These are phyloP conservation scores for Gymnocheta viridis DNA, from an alignment of 2,888 invertebrate genomes.

Conservation along the genomic window DNA sequence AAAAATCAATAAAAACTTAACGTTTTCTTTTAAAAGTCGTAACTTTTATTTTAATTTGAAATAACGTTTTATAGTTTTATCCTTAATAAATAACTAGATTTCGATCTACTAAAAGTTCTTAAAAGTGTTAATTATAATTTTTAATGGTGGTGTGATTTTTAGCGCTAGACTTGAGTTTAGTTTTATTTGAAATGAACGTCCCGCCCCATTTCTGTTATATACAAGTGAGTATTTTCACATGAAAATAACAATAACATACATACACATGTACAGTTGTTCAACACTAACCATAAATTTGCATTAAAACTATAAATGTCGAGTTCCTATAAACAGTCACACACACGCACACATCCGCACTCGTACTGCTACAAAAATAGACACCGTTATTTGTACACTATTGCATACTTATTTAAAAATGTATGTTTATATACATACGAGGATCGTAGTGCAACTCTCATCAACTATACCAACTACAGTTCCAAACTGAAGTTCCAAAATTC, in stretches of 20 bases:
- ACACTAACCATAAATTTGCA: constrained; percentile 47
- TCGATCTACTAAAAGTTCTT: neutral
- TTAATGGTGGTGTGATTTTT: neutral
- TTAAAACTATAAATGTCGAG: constrained; percentile 40
- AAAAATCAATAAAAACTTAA: too few species aligned
- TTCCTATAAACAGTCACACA: constrained; percentile 10
- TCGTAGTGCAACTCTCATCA: neutral
- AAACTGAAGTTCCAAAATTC: too few species aligned
- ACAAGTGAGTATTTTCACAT: neutral
- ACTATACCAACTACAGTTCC: too few species aligned
- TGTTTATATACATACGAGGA: neutral
- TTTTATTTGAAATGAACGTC: neutral
- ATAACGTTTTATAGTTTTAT: neutral
- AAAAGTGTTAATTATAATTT: neutral
- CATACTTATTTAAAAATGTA: neutral
- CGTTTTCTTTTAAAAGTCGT: too few species aligned
- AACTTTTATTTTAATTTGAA: too few species aligned
- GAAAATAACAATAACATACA: constrained; percentile 5
- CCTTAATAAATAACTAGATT: neutral
- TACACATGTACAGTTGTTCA: constrained; percentile 1
- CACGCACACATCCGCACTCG: neutral
- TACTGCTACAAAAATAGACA: constrained; percentile 5
- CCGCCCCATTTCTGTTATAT: neutral
- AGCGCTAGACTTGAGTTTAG: neutral
- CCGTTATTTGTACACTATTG: neutral